Base-by-base conservation (phyloP, 2,888 invertebrate genomes). In the Drosophila helvetica region DNA sequence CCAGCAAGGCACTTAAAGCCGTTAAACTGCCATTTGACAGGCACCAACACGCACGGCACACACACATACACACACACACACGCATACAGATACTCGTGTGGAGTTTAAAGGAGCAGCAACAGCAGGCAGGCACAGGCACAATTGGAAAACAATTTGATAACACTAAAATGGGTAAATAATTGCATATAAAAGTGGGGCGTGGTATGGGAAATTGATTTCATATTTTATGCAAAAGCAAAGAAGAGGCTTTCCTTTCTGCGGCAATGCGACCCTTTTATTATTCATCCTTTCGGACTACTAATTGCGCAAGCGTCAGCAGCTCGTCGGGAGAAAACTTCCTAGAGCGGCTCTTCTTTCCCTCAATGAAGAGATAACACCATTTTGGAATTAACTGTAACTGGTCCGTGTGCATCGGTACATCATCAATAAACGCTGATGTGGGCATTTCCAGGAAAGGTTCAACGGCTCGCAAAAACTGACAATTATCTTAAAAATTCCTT, bases 1-100 rank as follows among this genome's bases (percentile, higher is more conserved):
- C 58, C 70, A 48, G 57, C 42, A 43, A 53, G 62, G 58, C 59
- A 48, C 48, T 72, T 50, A 65, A 58, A 53, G 57, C 78, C 48
- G 67, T 73, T 78, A 84, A 82, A 82, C 76, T 75, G 86, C 68
- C 81, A 63, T 63, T 78, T 84, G 74, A 68, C 81, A 86, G 84
- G 77, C 78, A 53, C 65, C 22, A 52, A 60, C 43, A 22, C 17
- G 42, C 15, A 25, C 18, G 56, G 50, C 46, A 47, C 52, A 51
- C 7, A 8, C 27, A 8, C 8, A 25, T 8, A 22, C 27, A 27
- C 27, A 25, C 0, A 25, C 25, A 25, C 25, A 27, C 27, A 25
- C 0, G 8, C 25, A 25, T 8, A 27, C 27, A 8, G 27, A 27
- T n/a, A 50, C 51, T 52, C 53, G 54, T 73, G 56, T 43, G 30